Evolutionary conservation across 30 jellyfish, hydroid and myxozoan genomes (phyloP).

Genomic region (Pelagia noctiluca): DNA sequence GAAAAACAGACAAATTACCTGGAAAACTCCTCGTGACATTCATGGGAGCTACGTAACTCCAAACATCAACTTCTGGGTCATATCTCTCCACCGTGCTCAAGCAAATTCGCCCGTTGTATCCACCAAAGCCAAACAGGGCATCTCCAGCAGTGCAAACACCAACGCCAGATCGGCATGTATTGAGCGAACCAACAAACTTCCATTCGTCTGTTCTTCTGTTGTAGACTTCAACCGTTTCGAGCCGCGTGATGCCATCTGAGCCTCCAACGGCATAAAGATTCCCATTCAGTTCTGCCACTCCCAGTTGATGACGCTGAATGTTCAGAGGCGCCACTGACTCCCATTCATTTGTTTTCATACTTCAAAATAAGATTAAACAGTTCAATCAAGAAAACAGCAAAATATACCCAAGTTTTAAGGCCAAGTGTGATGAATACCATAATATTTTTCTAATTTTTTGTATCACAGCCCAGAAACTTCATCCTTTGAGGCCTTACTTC

Average conservation of each 20-base stretch:
- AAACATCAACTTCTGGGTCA: conserved; percentile 81
- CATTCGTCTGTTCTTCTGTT: conserved; percentile 69
- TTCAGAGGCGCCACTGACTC: conserved; percentile 73
- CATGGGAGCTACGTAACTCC: conserved; percentile 89
- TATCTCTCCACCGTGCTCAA: conserved; percentile 92
- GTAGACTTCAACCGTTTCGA: conserved; percentile 86
- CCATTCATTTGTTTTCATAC: conserved; percentile 85
- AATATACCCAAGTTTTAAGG: not conserved
- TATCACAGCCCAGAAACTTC: no score
- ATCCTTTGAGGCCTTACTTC: no score
- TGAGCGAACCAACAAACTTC: conserved; percentile 72
- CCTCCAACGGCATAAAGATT: conserved; percentile 96
- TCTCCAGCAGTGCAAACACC: conserved; percentile 87
- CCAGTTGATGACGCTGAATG: conserved; percentile 94
- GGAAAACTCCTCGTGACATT: conserved; percentile 95
- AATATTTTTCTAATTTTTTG: no score
- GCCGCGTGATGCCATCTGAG: conserved; percentile 86
- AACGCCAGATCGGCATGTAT: conserved; percentile 97
- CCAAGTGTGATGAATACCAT: no score
- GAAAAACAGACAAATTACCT: conserved; percentile 49
- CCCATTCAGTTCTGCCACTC: conserved; percentile 90
- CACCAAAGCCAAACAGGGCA: conserved; percentile 91
- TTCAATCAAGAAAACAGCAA: not conserved
- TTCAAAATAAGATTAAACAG: conserved; percentile 21
- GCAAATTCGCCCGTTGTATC: conserved; percentile 95